Conservation (phyloP, 2,113 vertebrate genomes). For the Alces alces region DNA sequence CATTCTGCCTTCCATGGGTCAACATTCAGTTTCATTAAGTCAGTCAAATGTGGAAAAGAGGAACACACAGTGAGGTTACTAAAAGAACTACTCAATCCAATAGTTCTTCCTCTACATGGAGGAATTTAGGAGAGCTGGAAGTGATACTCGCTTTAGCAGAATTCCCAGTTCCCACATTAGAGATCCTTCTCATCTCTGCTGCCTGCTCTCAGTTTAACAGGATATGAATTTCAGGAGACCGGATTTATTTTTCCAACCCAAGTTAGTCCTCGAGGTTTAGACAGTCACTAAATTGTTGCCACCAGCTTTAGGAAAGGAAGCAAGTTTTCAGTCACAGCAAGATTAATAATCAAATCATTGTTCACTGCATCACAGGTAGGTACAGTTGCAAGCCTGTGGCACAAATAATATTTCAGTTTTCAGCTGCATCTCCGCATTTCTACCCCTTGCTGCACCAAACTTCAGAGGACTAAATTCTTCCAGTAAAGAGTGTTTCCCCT, state of each 20-base stretch:
- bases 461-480: neutral
- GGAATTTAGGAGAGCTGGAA: neutral
- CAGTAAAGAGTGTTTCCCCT: neutral
- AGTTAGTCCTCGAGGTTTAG: neutral
- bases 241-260: neutral
- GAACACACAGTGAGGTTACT: rapidly evolving
- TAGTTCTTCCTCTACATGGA: neutral
- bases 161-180: neutral
- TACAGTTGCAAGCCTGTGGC: neutral
- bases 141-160: neutral
- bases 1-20: neutral
- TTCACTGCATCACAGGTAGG: neutral
- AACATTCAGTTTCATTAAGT: neutral
- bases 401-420: neutral
- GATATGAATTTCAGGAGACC: neutral
- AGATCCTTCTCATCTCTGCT: neutral
- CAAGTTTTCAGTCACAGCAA: neutral
- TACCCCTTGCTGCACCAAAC: neutral
- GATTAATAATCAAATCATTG: conserved; percentile 37
- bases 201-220: neutral
- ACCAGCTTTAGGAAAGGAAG: neutral
- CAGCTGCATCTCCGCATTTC: neutral
- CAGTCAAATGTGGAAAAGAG: neutral
- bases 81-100: neutral
- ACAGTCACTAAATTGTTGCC: neutral